phyloP scores from a whole-genome alignment of 2,888 invertebrate species.

The Plagodis pulveraria region DNA sequence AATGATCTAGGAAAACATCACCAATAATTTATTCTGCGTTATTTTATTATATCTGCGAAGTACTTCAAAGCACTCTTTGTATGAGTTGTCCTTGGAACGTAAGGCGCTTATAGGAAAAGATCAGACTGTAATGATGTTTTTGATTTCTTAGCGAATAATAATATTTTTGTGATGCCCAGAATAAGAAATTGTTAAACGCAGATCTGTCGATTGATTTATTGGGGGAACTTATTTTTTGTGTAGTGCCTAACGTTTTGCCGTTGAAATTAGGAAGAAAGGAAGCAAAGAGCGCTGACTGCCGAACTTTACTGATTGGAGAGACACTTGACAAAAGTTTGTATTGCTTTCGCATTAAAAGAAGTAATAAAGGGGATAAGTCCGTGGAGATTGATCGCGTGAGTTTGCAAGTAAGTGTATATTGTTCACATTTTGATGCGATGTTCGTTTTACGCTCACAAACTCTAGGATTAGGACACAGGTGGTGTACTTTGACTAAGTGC shows the following conservation, averaged over 20 bases:
- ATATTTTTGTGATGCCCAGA: too few species aligned
- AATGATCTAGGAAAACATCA: too few species aligned
- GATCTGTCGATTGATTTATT: too few species aligned
- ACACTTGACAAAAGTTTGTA: constrained; percentile 51
- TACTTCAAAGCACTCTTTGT: too few species aligned
- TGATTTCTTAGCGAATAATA: too few species aligned
- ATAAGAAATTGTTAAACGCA: too few species aligned
- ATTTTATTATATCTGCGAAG: too few species aligned
- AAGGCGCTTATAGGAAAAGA: too few species aligned
- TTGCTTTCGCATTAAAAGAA: constrained; percentile 47
- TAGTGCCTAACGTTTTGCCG: background rate
- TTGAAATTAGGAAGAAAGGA: constrained; percentile 37
- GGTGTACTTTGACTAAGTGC: constrained; percentile 2
- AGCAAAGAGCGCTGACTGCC: constrained; percentile 30
- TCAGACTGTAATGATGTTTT: too few species aligned
- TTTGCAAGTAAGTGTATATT: constrained; percentile 28
- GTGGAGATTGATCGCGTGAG: constrained; percentile 40
- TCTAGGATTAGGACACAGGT: constrained; percentile 2
- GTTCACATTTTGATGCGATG: constrained; percentile 37
- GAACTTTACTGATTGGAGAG: constrained; percentile 50
- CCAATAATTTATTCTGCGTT: too few species aligned
- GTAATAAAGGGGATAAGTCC: constrained; percentile 37
- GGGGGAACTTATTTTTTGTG: too few species aligned
- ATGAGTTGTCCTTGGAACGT: too few species aligned
- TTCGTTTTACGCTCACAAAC: constrained; percentile 20